Conservation (phyloP, 2,888 invertebrate species). For the Rosalia funebris region DNA sequence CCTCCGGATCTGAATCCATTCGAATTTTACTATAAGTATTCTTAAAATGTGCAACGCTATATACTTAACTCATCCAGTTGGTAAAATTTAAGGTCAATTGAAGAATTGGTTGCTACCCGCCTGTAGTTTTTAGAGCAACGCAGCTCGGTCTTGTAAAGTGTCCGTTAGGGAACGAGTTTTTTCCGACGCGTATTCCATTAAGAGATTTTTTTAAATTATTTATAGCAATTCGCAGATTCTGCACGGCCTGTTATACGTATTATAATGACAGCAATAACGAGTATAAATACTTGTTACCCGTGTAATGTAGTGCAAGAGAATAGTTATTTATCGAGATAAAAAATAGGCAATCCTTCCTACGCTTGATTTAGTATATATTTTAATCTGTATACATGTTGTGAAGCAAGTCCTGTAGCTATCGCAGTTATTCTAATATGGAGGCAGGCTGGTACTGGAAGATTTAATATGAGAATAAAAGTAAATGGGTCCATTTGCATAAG, state of each 20-base stretch:
- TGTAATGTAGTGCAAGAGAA: conserved; percentile 22
- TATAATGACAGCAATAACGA: conserved; percentile 28
- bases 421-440: conserved; percentile 28
- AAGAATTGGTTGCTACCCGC: neutral
- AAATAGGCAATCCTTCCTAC: conserved; percentile 21
- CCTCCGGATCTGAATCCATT: too few relatives aligned
- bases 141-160: neutral
- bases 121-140: neutral
- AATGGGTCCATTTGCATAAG: conserved; percentile 27
- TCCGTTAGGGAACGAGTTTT: conserved; percentile 8
- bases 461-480: conserved; percentile 29
- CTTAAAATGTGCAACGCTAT: too few relatives aligned
- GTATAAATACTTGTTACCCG: conserved; percentile 27
- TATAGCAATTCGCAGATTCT: conserved; percentile 17
- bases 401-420: conserved; percentile 21
- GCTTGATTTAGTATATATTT: conserved; percentile 29
- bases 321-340: conserved; percentile 15
- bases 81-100: too few relatives aligned
- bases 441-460: conserved; percentile 19
- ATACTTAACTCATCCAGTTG: too few relatives aligned
- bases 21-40: too few relatives aligned
- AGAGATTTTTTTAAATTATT: neutral
- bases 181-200: neutral
- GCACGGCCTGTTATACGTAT: conserved; percentile 24
- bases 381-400: conserved; percentile 25